phyloP scores from a whole-genome alignment of 2,888 invertebrate species.

The Chesias legatella region DNA sequence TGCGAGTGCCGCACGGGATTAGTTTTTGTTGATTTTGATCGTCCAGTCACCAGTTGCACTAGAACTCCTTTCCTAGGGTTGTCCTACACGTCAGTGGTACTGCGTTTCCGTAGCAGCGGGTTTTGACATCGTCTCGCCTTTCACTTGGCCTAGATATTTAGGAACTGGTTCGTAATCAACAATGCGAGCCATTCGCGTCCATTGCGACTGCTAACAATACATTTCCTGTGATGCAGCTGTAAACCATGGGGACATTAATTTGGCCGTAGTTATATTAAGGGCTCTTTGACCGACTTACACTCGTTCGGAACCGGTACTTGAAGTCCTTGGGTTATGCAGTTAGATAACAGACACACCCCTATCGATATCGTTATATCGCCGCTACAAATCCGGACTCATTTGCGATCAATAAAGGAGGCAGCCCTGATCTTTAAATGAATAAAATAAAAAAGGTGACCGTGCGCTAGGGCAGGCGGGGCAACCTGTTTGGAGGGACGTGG shows the following conservation, averaged over 20 bases:
- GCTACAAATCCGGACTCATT: constrained; percentile 19
- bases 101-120: constrained; percentile 47
- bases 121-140: constrained; percentile 72
- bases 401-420: constrained; percentile 37
- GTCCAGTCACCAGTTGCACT: constrained; percentile 70
- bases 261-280: constrained; percentile 21
- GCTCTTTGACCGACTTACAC: constrained; percentile 10
- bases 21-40: constrained; percentile 71
- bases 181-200: constrained; percentile 49
- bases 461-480: constrained; percentile 62
- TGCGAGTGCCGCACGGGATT: constrained; percentile 51
- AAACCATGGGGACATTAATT: constrained; percentile 27
- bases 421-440: constrained; percentile 57
- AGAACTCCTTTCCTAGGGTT: constrained; percentile 56
- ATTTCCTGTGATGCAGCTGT: constrained; percentile 49
- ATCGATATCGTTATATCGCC: constrained; percentile 11
- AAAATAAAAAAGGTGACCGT: constrained; percentile 60
- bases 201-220: constrained; percentile 46
- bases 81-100: constrained; percentile 32
- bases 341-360: constrained; percentile 16
- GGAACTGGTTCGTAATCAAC: constrained; percentile 73
- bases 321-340: constrained; percentile 1
- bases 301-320: constrained; percentile 19
- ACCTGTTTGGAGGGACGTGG: constrained; percentile 70
- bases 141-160: constrained; percentile 78